phyloP scores from a whole-genome alignment of 1,140 invertebrate species.

The Aphelinus atriplicis region DNA sequence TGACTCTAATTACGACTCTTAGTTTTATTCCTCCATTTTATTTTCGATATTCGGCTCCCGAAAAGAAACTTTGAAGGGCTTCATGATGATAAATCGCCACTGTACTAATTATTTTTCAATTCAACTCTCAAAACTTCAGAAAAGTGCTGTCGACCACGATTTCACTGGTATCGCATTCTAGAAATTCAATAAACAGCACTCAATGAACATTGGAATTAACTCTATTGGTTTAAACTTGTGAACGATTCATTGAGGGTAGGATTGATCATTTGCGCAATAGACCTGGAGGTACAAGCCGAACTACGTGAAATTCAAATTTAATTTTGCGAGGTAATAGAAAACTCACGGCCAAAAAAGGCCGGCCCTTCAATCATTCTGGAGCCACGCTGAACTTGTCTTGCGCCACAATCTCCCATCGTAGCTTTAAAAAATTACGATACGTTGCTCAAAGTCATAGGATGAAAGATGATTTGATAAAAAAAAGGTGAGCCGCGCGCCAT shows the following conservation, averaged over 20 bases:
- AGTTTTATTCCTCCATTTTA: conserved; percentile 27
- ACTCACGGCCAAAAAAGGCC: no score
- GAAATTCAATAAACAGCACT: conserved; percentile 18
- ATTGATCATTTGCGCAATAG: no score
- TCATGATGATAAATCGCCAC: conserved; percentile 19
- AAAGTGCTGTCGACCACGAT: conserved; percentile 10
- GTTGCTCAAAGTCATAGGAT: conserved; percentile 17
- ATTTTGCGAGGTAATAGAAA: no score
- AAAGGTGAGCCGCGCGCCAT: conserved; percentile 16
- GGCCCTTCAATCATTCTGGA: no score
- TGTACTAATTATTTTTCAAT: conserved; percentile 32
- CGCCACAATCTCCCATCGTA: not conserved
- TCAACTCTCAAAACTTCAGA: conserved; percentile 23
- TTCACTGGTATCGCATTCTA: not conserved
- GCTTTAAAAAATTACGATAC: conserved; percentile 3
- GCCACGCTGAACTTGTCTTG: no score
- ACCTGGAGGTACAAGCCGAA: no score
- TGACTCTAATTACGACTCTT: conserved; percentile 37
- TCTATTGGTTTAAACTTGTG: not conserved
- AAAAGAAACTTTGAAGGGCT: conserved; percentile 29
- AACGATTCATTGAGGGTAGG: no score
- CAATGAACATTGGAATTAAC: not conserved
- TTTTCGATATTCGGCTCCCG: conserved; percentile 9
- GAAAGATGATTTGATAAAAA: conserved; percentile 38
- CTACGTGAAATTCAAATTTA: no score